Conservation (phyloP, 2,888 invertebrate species). For the Perithous albicinctus region DNA sequence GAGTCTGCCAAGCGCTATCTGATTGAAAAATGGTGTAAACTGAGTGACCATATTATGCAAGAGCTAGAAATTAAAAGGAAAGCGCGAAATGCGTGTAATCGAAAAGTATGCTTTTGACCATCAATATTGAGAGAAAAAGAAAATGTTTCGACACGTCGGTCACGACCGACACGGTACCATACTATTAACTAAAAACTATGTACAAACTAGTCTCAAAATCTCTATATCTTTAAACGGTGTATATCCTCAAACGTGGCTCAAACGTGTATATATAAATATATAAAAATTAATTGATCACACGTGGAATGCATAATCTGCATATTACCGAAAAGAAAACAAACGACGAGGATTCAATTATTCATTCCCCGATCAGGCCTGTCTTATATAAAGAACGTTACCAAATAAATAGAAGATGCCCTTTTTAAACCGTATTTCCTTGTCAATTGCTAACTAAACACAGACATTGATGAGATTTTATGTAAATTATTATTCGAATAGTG, state of each 20-base stretch:
- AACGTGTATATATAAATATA: slow-evolving; percentile 65
- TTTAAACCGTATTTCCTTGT: slow-evolving; percentile 27
- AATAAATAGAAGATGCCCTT: slow-evolving; percentile 28
- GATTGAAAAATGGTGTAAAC: slow-evolving; percentile 20
- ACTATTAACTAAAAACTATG: slow-evolving; percentile 62
- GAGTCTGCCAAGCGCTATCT: neutral
- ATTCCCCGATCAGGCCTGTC: slow-evolving; percentile 48
- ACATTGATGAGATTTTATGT: neutral
- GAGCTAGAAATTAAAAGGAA: neutral
- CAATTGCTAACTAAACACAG: neutral
- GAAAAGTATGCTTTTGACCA: slow-evolving; percentile 51
- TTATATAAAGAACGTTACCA: slow-evolving; percentile 47
- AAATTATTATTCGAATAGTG: neutral
- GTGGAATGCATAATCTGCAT: slow-evolving; percentile 47
- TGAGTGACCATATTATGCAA: neutral
- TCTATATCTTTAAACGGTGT: slow-evolving; percentile 63
- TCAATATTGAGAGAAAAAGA: slow-evolving; percentile 37
- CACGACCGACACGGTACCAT: slow-evolving; percentile 49
- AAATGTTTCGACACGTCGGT: slow-evolving; percentile 44
- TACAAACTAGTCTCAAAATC: slow-evolving; percentile 73
- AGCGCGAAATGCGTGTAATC: slow-evolving; percentile 4
- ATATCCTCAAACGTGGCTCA: slow-evolving; percentile 57
- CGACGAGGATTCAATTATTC: slow-evolving; percentile 27
- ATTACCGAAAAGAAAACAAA: slow-evolving; percentile 21
- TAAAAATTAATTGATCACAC: slow-evolving; percentile 47